These are phyloP conservation scores for Cydia fagiglandana DNA, from an alignment of 1,140 invertebrate species.

Conservation along the genomic window DNA sequence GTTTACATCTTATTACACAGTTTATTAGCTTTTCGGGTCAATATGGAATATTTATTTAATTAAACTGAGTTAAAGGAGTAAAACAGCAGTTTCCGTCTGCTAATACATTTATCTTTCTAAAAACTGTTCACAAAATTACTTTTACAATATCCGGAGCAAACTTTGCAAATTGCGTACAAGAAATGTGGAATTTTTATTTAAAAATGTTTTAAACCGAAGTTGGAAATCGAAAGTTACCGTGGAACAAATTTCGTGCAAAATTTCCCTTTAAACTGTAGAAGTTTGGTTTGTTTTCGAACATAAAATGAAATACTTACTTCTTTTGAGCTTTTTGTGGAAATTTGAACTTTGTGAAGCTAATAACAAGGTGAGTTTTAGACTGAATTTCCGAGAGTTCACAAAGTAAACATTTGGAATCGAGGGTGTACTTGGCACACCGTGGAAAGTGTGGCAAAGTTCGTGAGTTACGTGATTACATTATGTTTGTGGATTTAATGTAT, in stretches of 20 bases:
- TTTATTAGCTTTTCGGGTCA: too few relatives aligned
- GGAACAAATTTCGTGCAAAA: conserved; percentile 10
- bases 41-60: too few relatives aligned
- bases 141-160: neutral
- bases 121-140: neutral
- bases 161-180: conserved; percentile 7
- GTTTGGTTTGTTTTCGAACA: conserved; percentile 4
- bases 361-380: neutral
- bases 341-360: neutral
- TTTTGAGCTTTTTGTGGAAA: neutral
- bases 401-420: conserved; percentile 1
- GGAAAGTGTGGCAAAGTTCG: neutral
- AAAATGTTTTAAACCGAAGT: neutral
- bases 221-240: conserved; percentile 14
- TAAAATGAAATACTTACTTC: neutral
- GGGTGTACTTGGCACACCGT: conserved; percentile 1
- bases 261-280: conserved; percentile 13
- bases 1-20: too few relatives aligned
- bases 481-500: neutral
- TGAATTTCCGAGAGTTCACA: neutral
- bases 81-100: neutral
- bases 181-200: conserved; percentile 16
- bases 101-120: conserved; percentile 1
- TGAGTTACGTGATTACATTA: neutral
- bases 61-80: too few relatives aligned